A percentile compares a stretch with the other conserved stretches of the same genome.
Conservation (phyloP, 2,888 invertebrate genomes). For the Clusia tigrina region DNA sequence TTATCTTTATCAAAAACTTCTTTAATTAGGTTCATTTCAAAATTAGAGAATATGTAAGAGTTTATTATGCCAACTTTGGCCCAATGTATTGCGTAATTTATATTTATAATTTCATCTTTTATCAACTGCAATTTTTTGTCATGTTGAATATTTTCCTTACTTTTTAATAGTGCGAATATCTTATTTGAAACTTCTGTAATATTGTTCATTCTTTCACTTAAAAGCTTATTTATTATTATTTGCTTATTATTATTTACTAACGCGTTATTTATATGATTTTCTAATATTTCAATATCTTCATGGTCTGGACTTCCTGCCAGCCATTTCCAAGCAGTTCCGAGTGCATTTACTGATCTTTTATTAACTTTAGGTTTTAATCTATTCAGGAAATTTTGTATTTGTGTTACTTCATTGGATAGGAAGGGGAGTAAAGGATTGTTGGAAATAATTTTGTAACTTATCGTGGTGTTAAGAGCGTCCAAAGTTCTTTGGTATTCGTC, state of each 20-base stretch:
- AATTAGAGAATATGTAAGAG: neutral
- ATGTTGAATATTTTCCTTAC: slow-evolving; percentile 2
- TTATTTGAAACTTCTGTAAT: slow-evolving; percentile 7
- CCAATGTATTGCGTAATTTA: slow-evolving; percentile 7
- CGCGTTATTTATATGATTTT: slow-evolving; percentile 3
- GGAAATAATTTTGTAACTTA: slow-evolving; percentile 5
- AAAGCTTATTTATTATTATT: neutral
- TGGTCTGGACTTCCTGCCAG: neutral
- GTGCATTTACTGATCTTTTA: slow-evolving; percentile 7
- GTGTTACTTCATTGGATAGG: neutral
- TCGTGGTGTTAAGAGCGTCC: neutral
- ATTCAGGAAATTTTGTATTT: neutral
- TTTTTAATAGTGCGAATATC: slow-evolving; percentile 3
- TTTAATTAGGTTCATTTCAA: neutral
- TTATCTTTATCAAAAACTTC: slow-evolving; percentile 5
- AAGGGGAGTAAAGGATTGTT: slow-evolving; percentile 10
- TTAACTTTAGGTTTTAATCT: slow-evolving; percentile 4
- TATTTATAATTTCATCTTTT: slow-evolving; percentile 5
- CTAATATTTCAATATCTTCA: neutral
- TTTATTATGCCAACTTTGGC: slow-evolving; percentile 4
- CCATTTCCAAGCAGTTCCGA: slow-evolving; percentile 4
- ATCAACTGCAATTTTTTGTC: neutral
- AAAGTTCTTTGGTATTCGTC: slow-evolving; percentile 14
- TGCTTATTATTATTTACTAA: slow-evolving; percentile 3
- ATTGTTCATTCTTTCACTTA: slow-evolving; percentile 4